Evolutionary conservation across 1,140 invertebrate species (phyloP).

Genomic region (Teleogryllus occipitalis): DNA sequence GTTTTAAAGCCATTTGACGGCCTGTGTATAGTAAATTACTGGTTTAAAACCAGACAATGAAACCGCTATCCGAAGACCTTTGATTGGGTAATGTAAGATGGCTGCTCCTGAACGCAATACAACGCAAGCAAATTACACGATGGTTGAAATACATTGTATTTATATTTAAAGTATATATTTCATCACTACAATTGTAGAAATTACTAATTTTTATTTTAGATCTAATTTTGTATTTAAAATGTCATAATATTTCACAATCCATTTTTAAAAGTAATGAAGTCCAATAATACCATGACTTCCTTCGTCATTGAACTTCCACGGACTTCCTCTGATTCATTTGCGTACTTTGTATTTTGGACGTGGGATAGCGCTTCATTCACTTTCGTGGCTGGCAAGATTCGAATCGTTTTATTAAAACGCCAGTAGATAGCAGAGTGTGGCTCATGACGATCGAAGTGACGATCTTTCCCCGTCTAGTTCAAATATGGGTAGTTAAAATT

Average conservation of each 20-base stretch:
- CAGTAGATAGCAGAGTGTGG: not conserved
- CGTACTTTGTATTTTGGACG: not conserved
- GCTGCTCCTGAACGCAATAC: constrained; percentile 24
- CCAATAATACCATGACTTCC: not conserved
- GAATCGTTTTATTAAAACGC: not conserved
- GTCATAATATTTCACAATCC: too few species aligned
- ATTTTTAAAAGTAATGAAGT: not conserved
- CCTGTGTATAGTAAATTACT: constrained; percentile 44
- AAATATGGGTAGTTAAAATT: not conserved
- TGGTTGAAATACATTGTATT: not conserved
- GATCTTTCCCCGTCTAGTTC: not conserved
- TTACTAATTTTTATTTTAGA: too few species aligned
- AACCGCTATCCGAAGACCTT: constrained; percentile 45
- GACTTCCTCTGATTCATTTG: not conserved
- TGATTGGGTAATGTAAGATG: constrained; percentile 48
- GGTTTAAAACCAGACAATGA: constrained; percentile 43
- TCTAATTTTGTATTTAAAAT: too few species aligned
- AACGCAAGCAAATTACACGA: not conserved
- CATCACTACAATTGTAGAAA: not conserved
- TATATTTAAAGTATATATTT: not conserved
- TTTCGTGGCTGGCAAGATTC: not conserved
- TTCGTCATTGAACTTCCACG: not conserved
- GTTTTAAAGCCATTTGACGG: constrained; percentile 84
- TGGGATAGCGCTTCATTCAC: not conserved
- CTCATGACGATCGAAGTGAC: not conserved